Percentiles rank a stretch among this genome's conserved stretches.
These are phyloP conservation scores for Temnothorax longispinosus DNA, from an alignment of 1,140 invertebrate genomes.

Conservation along the genomic window DNA sequence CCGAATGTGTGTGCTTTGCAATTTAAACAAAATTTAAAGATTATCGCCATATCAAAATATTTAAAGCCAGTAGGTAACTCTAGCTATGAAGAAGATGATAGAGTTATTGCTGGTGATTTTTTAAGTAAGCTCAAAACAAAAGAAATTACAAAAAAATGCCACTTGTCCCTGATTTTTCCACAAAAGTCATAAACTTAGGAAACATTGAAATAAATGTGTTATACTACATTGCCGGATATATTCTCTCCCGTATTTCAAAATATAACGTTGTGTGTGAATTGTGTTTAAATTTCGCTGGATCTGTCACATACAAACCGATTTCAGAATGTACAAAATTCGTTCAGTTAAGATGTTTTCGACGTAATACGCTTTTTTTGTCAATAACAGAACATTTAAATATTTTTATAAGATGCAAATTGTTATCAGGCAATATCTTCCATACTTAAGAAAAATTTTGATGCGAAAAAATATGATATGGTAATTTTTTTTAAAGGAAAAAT, in stretches of 20 bases:
- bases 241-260: conserved; percentile 4
- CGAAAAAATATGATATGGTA: too few species aligned
- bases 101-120: conserved; percentile 13
- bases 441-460: too few species aligned
- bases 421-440: too few species aligned
- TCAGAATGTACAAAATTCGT: too few species aligned
- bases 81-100: neutral
- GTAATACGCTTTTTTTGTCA: too few species aligned
- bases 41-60: conserved; percentile 10
- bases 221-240: neutral
- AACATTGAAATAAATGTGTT: too few species aligned
- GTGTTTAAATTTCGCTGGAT: too few species aligned
- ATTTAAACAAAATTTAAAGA: conserved; percentile 13
- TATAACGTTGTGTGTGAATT: neutral
- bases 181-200: neutral
- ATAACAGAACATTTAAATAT: too few species aligned
- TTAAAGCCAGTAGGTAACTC: neutral
- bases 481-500: too few species aligned
- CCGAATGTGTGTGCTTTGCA: neutral
- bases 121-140: neutral
- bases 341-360: too few species aligned
- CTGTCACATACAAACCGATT: too few species aligned
- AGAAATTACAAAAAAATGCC: neutral
- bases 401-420: too few species aligned
- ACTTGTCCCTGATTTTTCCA: neutral